Evolutionary conservation across 1,140 invertebrate genomes (phyloP), one percentile per base, ranked within the genome.

Genomic region (Teleopsis dalmanni): DNA sequence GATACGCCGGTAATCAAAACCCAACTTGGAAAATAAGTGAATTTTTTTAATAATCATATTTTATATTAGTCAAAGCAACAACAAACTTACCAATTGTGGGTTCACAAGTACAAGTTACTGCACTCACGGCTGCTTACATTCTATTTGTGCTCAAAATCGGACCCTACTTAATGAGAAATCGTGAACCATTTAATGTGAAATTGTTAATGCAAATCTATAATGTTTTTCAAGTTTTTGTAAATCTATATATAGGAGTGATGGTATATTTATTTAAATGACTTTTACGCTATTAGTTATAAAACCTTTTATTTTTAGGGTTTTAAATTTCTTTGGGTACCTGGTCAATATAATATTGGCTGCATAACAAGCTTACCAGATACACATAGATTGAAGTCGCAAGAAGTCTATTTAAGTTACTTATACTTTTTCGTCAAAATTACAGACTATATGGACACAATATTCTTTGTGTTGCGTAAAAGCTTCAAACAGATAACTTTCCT

Each of bases 391-490:
- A 43, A 31, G 22, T 9, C 13, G 2, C 31, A 29, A 9, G 41
- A 43, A 43, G 22, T 31, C 19, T 43, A 29, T n/a, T 43, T 25
- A 19, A 27, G 8, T 3, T 16, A 21, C 6, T 21, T 43, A 13
- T 43, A 31, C 19, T 19, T 43, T 1, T 1, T 8, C 41, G 31
- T 29, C 16, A 79, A 79, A 57, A 6, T 78, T 0, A 19, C 76
- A 0, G 78, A 80, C 54, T 62, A 79, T 0, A 16, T 77, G 0
- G 77, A 80, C 25, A 80, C 78, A 6, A 56, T 88, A 65, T 86
- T 87, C 63, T 85, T 87, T 58, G 75, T 87, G 31, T 57, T 86
- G 22, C 75, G 84, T 8, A 89, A 90, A 63, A 90, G 89, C 58
- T 75, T 82, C 37, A 79, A 79, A 49, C 86, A 91, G 69, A 70